phyloP scores from a whole-genome alignment of 2,113 vertebrate species.

The Onychostoma macrolepis region DNA sequence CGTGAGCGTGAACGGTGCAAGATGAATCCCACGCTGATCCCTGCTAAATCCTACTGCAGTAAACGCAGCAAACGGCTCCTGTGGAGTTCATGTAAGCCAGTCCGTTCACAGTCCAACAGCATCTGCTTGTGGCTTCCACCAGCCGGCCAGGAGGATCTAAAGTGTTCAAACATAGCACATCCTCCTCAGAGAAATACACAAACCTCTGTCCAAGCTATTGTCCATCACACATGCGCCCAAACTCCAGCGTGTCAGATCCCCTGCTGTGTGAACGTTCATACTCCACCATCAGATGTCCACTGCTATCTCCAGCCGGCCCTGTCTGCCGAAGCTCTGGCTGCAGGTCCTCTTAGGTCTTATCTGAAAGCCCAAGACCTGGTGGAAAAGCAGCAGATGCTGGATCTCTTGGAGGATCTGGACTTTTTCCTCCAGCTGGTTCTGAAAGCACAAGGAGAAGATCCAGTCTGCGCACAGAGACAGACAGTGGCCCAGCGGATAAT shows the following conservation, averaged over 20 bases:
- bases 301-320: conserved; percentile 22
- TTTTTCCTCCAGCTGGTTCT: conserved; percentile 29
- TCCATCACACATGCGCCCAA: conserved; percentile 39
- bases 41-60: conserved; percentile 8
- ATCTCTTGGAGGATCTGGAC: conserved; percentile 39
- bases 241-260: conserved; percentile 33
- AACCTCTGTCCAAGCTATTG: background rate
- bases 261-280: background rate
- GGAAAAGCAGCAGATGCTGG: conserved; percentile 14
- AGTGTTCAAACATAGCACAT: background rate
- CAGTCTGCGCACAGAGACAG: conserved; percentile 25
- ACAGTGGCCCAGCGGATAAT: background rate
- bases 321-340: conserved; percentile 33
- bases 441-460: conserved; percentile 29
- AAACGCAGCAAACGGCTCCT: conserved; percentile 1
- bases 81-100: background rate
- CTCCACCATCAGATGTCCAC: conserved; percentile 1
- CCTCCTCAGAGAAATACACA: background rate
- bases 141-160: background rate
- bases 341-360: conserved; percentile 19
- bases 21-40: background rate
- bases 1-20: background rate
- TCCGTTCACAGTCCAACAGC: background rate
- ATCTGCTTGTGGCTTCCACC: background rate
- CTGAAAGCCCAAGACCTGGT: background rate